Percentiles rank a stretch among this genome's conserved stretches.
Conservation (phyloP, 2,797 vertebrate genomes). For the Silurus aristotelis region DNA sequence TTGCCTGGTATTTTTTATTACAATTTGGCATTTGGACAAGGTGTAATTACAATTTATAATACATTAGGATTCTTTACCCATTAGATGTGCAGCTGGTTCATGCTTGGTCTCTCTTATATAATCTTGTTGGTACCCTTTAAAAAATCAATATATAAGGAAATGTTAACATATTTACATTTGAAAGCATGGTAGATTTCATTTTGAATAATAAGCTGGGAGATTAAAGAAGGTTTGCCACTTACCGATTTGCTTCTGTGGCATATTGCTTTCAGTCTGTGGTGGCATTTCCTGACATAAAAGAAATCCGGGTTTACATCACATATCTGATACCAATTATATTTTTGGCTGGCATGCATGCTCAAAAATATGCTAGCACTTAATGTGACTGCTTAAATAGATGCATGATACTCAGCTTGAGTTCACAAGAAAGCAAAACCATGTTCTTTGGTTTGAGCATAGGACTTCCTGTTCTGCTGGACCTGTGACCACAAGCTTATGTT, state of each 20-base stretch:
- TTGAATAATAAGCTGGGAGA: background rate
- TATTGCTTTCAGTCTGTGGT: conserved; percentile 41
- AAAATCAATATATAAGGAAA: conserved; percentile 33
- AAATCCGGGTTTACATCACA: conserved; percentile 55
- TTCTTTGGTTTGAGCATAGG: conserved; percentile 42
- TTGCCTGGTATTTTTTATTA: background rate
- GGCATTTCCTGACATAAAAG: conserved; percentile 56
- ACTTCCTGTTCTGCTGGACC: conserved; percentile 71
- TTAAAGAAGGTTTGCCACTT: conserved; percentile 56
- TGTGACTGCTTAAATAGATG: background rate
- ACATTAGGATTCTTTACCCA: conserved; percentile 69
- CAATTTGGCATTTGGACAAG: background rate
- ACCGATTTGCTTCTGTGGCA: conserved; percentile 81
- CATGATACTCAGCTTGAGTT: background rate
- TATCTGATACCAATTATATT: background rate
- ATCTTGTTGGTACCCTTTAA: conserved; percentile 64
- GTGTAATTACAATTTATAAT: background rate
- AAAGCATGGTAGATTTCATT: background rate
- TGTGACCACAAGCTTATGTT: conserved; percentile 67
- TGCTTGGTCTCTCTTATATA: conserved; percentile 42
- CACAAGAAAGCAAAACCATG: background rate
- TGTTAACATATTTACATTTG: background rate
- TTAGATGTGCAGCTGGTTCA: conserved; percentile 82
- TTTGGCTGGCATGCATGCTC: background rate
- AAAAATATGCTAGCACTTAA: background rate